These are phyloP conservation scores for Thermophis baileyi DNA, from an alignment of 2,113 vertebrate genomes.

Conservation along the genomic window DNA sequence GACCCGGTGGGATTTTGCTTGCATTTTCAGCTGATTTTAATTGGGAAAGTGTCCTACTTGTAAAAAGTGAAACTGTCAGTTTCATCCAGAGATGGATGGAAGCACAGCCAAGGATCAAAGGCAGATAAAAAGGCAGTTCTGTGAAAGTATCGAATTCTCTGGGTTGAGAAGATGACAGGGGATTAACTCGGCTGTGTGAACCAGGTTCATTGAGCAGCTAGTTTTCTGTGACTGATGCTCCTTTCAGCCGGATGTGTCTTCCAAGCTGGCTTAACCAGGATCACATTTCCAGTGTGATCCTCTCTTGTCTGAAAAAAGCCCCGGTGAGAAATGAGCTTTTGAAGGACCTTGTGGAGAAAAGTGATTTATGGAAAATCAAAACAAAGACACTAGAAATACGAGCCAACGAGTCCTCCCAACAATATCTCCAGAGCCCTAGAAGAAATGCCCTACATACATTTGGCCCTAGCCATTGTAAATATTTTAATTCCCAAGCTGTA, in stretches of 20 bases:
- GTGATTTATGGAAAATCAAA: conserved; percentile 65
- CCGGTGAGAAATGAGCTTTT: conserved; percentile 68
- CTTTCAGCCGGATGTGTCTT: background rate
- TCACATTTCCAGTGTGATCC: conserved; percentile 66
- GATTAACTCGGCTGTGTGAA: background rate
- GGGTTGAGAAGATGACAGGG: background rate
- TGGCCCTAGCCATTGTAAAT: conserved; percentile 71
- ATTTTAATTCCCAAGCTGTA: conserved; percentile 73
- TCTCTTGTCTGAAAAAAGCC: conserved; percentile 59
- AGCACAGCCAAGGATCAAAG: background rate
- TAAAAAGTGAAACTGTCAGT: background rate
- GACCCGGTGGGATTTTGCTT: background rate
- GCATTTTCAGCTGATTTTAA: background rate
- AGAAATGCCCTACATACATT: conserved; percentile 54
- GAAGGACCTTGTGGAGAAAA: conserved; percentile 52
- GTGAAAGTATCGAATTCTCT: background rate
- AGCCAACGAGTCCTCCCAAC: background rate
- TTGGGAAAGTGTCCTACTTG: background rate
- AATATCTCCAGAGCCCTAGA: conserved; percentile 45
- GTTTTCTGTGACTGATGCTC: background rate
- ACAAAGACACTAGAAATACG: conserved; percentile 55
- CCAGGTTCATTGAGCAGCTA: background rate
- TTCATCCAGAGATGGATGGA: background rate
- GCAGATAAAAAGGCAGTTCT: background rate
- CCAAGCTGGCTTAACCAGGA: conserved; percentile 38